Evolutionary conservation across 2,113 vertebrate genomes (phyloP), one percentile per base, ranked within the genome.

Genomic region (Hipposideros armiger): DNA sequence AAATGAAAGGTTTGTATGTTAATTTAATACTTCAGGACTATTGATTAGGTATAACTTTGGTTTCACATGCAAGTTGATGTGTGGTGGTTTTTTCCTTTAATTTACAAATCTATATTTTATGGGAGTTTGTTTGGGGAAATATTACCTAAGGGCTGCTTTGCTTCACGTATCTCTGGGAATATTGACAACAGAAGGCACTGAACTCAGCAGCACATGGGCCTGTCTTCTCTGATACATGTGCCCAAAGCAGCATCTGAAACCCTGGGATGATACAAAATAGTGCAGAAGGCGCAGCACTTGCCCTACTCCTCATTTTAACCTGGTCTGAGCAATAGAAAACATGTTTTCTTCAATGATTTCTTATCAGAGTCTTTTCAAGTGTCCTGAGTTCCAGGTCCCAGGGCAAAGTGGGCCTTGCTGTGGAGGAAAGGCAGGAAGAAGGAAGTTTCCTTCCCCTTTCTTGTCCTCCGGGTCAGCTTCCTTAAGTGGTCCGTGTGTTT

Each of bases 281-380:
- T 7, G 14, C 45, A n/a, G 26, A 86, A 28, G 85, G n/a, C 40
- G 40, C 56, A 91, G 64, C 32, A 54, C 9, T 42, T 92, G n/a
- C n/a, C 22, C 7, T 6, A 64, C 69, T 77, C 22, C 8, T 73
- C 30, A 45, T 86, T 69, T 76, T 56, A 73, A 85, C 3, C 2
- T 56, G 32, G 56, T 14, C 36, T 36, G 19, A 36, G 7, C 7
- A 56, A 42, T 52, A 67, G 28, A n/a, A 64, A 84, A 54, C 14
- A 67, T 22, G 14, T 45, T 69, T 42, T 47, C 11, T 50, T 9
- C 17, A 13, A 1, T 85, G 60, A 42, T 64, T 94, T 92, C 45
- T 95, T 76, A 50, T 67, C 1, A 84, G 88, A 87, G 28, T 56
- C 6, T 24, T 73, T 70, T 94, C 28, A 91, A 89, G 80, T 42